Conservation (phyloP, 1,140 invertebrate species). For the Pseudachorutes palmiensis region DNA sequence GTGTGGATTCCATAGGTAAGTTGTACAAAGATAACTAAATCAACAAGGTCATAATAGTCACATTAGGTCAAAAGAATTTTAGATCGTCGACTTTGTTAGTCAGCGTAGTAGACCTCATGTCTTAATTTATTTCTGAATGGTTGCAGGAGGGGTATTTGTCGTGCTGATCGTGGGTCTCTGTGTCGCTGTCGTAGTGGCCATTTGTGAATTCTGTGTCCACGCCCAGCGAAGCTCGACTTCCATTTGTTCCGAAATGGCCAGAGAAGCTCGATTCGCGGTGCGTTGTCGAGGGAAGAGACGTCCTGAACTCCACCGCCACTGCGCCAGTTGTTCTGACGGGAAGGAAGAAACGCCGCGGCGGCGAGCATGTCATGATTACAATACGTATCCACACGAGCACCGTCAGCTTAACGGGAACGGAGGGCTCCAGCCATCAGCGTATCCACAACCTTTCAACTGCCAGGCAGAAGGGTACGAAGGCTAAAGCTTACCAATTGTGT, state of each 20-base stretch:
- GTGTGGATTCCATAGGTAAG: constrained; percentile 75
- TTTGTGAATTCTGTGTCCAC: constrained; percentile 75
- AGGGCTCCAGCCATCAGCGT: neutral
- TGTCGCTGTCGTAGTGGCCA: constrained; percentile 63
- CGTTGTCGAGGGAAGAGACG: constrained; percentile 59
- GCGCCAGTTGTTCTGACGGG: constrained; percentile 51
- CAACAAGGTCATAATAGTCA: no score
- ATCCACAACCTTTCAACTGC: neutral
- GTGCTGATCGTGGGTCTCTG: constrained; percentile 70
- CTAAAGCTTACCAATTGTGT: neutral
- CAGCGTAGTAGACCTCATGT: neutral
- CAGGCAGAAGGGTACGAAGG: neutral
- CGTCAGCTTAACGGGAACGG: constrained; percentile 7
- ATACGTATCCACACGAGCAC: constrained; percentile 37
- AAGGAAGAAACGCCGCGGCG: constrained; percentile 22
- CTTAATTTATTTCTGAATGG: constrained; percentile 6
- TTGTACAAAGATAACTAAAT: constrained; percentile 4
- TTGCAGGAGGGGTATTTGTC: constrained; percentile 78
- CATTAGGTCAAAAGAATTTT: neutral
- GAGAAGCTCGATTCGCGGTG: constrained; percentile 68
- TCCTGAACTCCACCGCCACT: constrained; percentile 55
- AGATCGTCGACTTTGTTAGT: neutral
- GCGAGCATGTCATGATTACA: constrained; percentile 32
- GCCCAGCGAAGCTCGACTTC: constrained; percentile 60
- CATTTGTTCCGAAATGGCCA: constrained; percentile 69